Evolutionary conservation across 2,113 vertebrate species (phyloP).

Genomic region (Tylochromis polylepis): DNA sequence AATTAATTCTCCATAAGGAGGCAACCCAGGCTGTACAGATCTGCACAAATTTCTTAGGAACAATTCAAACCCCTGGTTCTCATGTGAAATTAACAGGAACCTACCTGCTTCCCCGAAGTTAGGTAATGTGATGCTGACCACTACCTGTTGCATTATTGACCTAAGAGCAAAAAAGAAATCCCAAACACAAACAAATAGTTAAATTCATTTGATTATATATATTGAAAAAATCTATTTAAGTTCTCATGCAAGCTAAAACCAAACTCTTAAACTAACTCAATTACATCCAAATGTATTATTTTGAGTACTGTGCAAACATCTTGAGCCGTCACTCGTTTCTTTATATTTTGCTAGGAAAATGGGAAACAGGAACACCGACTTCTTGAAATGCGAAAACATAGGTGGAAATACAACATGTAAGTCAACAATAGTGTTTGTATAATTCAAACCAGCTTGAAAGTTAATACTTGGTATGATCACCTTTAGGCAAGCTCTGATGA

Average conservation of each 20-base stretch:
- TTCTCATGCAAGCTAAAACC: neutral
- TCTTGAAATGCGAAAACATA: neutral
- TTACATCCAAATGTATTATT: neutral
- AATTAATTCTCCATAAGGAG: neutral
- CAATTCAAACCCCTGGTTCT: neutral
- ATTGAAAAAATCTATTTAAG: neutral
- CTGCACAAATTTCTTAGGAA: neutral
- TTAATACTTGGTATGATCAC: neutral
- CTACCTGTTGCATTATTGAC: constrained; percentile 91
- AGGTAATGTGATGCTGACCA: constrained; percentile 90
- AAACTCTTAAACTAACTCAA: neutral
- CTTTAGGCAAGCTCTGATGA: neutral
- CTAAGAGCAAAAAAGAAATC: constrained; percentile 61
- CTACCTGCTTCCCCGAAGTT: constrained; percentile 88
- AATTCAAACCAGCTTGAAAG: neutral
- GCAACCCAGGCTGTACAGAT: neutral
- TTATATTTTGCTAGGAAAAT: neutral
- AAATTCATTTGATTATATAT: neutral
- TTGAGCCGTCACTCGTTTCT: accelerated
- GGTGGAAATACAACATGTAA: neutral
- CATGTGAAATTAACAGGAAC: constrained; percentile 10
- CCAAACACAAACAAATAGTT: neutral
- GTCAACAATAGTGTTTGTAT: neutral
- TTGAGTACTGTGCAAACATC: neutral
- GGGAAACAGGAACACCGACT: neutral